Evolutionary conservation across 30 jellyfish, hydroid and myxozoan genomes (phyloP).

Genomic region (Turritopsis dohrnii): DNA sequence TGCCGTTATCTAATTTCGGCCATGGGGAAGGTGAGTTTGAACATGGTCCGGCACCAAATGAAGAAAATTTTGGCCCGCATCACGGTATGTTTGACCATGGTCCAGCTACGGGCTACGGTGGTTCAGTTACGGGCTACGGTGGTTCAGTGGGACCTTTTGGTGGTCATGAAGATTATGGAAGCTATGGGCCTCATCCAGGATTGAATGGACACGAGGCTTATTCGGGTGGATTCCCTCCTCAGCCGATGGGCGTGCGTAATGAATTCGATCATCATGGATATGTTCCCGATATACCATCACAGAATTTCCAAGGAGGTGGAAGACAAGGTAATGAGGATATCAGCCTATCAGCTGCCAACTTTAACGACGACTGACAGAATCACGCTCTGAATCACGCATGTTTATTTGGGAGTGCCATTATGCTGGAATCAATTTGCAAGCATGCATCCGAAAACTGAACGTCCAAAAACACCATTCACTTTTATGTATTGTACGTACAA

Average conservation of each 20-base stretch:
- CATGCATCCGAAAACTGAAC: background rate
- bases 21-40: constrained; percentile 39
- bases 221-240: background rate
- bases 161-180: constrained; percentile 18
- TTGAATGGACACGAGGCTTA: constrained; percentile 7
- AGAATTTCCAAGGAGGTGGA: background rate
- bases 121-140: background rate
- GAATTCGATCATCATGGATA: constrained; percentile 10
- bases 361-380: constrained; percentile 20
- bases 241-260: background rate
- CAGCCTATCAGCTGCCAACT: constrained; percentile 18
- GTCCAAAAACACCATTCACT: background rate
- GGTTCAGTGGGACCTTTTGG: constrained; percentile 7
- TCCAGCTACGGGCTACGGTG: constrained; percentile 15
- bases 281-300: background rate
- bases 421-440: background rate
- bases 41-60: constrained; percentile 42
- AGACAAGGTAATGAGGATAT: constrained; percentile 6
- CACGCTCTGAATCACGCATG: background rate
- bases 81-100: constrained; percentile 31
- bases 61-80: constrained; percentile 30
- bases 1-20: constrained; percentile 29
- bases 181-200: background rate
- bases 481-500: background rate
- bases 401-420: background rate